phyloP scores from a whole-genome alignment of 2,888 invertebrate genomes.

The Molorchus minor region DNA sequence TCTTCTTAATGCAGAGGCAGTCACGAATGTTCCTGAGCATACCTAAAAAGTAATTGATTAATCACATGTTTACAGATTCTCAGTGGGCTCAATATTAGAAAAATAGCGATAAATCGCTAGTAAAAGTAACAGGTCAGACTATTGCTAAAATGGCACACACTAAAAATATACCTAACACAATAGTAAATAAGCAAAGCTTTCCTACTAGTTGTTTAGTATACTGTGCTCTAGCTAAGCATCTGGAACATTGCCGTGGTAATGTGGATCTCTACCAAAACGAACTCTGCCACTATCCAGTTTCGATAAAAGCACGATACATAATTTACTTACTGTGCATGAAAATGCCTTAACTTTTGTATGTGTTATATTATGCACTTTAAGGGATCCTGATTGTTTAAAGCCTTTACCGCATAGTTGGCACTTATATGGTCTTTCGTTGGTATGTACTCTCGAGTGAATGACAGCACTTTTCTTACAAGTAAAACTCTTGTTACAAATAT shows the following conservation, averaged over 20 bases:
- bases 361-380: not conserved
- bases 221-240: too few relatives aligned
- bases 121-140: too few relatives aligned
- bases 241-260: too few relatives aligned
- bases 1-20: not conserved
- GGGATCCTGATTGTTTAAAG: slow-evolving; percentile 1
- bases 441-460: slow-evolving; percentile 2
- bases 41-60: not conserved
- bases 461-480: not conserved
- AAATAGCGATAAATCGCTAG: too few relatives aligned
- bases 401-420: not conserved
- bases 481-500: not conserved
- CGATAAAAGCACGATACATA: too few relatives aligned
- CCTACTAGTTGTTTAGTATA: too few relatives aligned
- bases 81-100: not conserved
- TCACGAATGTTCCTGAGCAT: not conserved
- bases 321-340: not conserved
- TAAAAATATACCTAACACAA: too few relatives aligned
- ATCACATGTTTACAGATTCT: not conserved
- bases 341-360: slow-evolving; percentile 1
- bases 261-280: too few relatives aligned
- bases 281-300: too few relatives aligned
- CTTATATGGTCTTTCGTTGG: not conserved
- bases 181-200: too few relatives aligned
- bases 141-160: too few relatives aligned